Base-by-base conservation (phyloP, 2,113 vertebrate species). In the Petroica traversi region DNA sequence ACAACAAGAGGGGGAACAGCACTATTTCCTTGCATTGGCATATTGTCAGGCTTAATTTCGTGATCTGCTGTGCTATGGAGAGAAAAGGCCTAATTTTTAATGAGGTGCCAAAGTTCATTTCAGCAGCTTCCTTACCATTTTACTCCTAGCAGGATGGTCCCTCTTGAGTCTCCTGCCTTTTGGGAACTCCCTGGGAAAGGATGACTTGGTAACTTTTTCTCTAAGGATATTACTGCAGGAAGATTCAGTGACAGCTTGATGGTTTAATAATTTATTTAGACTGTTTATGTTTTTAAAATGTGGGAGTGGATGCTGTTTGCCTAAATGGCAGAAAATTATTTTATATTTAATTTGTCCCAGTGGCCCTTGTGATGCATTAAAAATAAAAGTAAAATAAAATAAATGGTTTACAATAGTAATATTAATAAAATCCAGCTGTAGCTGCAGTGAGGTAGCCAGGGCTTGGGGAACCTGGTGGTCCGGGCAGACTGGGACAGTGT, bases 261-360 rank as follows among this genome's bases (percentile, higher is more conserved):
- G 40, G 58, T 83, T 92, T 97, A 91, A 92, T 97, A 77, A 97
- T 97, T 97, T 97, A 97, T 97, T 97, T 96, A 97, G 67, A 14
- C 73, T 85, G 58, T 95, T 89, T 95, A 54, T 67, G 62, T 96
- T 97, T 97, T 72, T 19, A 58, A 96, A 88, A 86, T 38, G 52
- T 48, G 73, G 73, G 73, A 95, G 91, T 74, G 57, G 90, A 85
- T 96, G 58, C 48, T 31, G n/a, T 94, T 97, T 97, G 88, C 85
- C 69, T 95, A 87, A 97, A 85, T 66, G 79, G 77, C 75, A 93
- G 95, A 96, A 97, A 97, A 95, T 6, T 0, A 69, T 97, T 91
- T 96, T 89, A 22, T 83, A 67, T 95, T 96, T 95, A 81, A 94
- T 95, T 96, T 95, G 54, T 93, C 81, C 72, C 61, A 63, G 67